Conservation (phyloP, 2,113 vertebrate species). For the Meles meles region DNA sequence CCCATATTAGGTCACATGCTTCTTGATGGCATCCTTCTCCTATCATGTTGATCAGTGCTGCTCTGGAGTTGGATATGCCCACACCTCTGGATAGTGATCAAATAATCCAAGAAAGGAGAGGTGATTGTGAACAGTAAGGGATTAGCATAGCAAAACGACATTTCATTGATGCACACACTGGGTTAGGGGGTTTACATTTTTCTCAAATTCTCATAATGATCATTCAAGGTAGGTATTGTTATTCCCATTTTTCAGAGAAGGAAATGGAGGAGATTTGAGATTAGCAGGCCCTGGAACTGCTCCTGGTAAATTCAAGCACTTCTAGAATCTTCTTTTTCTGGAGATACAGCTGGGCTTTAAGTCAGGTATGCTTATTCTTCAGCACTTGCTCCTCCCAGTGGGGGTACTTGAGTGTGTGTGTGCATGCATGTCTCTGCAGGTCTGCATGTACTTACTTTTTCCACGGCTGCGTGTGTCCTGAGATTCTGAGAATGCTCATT, state of each 20-base stretch:
- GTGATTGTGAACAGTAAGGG: background rate
- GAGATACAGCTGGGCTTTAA: background rate
- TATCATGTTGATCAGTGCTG: background rate
- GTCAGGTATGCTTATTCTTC: background rate
- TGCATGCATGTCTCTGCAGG: accelerated
- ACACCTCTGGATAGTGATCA: background rate
- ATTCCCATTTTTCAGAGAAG: background rate
- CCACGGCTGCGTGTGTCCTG: background rate
- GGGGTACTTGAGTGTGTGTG: background rate
- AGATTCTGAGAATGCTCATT: background rate
- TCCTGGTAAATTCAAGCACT: background rate
- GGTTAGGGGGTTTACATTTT: background rate
- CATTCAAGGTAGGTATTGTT: background rate
- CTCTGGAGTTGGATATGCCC: background rate
- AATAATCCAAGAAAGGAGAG: background rate
- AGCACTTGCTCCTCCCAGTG: background rate
- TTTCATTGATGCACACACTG: background rate
- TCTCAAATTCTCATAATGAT: background rate
- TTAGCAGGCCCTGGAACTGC: background rate
- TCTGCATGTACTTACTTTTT: background rate
- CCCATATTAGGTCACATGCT: background rate
- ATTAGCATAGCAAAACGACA: background rate
- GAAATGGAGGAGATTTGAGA: background rate
- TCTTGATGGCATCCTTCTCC: background rate
- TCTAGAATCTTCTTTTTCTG: background rate